phyloP scores from a whole-genome alignment of 2,888 invertebrate genomes.

The Parelbella ahira region DNA sequence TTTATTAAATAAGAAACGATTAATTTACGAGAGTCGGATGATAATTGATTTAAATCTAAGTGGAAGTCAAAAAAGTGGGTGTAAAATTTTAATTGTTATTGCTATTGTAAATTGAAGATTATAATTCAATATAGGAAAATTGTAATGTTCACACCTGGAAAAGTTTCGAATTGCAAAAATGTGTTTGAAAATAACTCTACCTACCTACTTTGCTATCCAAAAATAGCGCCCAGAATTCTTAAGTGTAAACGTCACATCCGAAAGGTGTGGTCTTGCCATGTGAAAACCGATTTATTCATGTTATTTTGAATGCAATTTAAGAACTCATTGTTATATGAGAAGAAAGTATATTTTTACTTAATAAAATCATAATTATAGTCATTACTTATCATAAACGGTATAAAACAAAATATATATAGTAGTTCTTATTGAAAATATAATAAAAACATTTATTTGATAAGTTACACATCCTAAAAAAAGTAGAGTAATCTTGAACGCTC shows the following conservation, averaged over 20 bases:
- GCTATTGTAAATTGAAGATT: neutral
- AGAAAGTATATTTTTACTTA: slow-evolving; percentile 31
- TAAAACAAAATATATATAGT: neutral
- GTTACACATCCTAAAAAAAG: slow-evolving; percentile 17
- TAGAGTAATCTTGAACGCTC: slow-evolving; percentile 50
- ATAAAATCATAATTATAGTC: neutral
- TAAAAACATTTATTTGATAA: slow-evolving; percentile 6
- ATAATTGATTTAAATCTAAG: too few relatives aligned
- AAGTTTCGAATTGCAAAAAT: slow-evolving; percentile 77
- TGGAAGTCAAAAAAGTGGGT: too few relatives aligned
- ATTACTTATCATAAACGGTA: neutral
- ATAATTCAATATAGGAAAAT: slow-evolving; percentile 19
- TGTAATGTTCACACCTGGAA: slow-evolving; percentile 42
- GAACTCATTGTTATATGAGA: slow-evolving; percentile 1
- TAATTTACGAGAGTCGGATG: too few relatives aligned
- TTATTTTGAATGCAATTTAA: slow-evolving; percentile 13
- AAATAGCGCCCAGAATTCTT: slow-evolving; percentile 68
- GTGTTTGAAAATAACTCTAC: slow-evolving; percentile 70
- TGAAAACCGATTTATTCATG: slow-evolving; percentile 20
- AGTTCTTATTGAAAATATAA: neutral
- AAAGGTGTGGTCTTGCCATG: slow-evolving; percentile 44
- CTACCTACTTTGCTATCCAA: slow-evolving; percentile 63
- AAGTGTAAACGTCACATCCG: slow-evolving; percentile 57
- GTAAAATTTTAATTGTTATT: neutral
- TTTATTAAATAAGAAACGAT: too few relatives aligned